A percentile compares a stretch with the other conserved stretches of the same genome.
Conservation (phyloP, 2,113 vertebrate genomes). For the Lathamus discolor region DNA sequence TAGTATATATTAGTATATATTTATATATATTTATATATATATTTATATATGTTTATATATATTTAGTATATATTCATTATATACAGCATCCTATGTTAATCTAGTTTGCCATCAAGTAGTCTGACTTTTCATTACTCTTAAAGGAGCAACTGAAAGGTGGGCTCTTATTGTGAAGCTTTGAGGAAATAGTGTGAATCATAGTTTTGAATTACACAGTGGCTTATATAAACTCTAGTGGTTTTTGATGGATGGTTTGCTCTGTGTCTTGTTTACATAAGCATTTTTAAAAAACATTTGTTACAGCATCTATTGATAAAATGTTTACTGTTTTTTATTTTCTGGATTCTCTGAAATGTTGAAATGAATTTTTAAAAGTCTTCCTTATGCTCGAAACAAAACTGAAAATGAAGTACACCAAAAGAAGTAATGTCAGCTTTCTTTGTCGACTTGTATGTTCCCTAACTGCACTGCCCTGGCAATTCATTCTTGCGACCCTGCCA, state of each 20-base stretch:
- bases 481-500: neutral
- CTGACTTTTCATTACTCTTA: neutral
- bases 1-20: neutral
- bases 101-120: neutral
- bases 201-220: neutral
- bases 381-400: neutral
- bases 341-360: neutral
- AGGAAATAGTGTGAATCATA: neutral
- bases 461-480: neutral
- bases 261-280: neutral
- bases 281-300: neutral
- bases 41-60: too few relatives aligned
- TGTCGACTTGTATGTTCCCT: neutral
- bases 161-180: neutral
- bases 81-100: neutral
- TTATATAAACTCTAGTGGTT: neutral
- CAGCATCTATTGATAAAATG: neutral
- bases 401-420: neutral
- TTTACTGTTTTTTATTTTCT: neutral
- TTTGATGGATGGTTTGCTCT: neutral
- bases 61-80: neutral
- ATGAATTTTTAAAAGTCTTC: neutral
- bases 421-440: neutral
- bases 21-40: too few relatives aligned
- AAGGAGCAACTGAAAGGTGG: neutral